Evolutionary conservation across 2,113 vertebrate species (phyloP).

Genomic region (Grammomys dolichurus): DNA sequence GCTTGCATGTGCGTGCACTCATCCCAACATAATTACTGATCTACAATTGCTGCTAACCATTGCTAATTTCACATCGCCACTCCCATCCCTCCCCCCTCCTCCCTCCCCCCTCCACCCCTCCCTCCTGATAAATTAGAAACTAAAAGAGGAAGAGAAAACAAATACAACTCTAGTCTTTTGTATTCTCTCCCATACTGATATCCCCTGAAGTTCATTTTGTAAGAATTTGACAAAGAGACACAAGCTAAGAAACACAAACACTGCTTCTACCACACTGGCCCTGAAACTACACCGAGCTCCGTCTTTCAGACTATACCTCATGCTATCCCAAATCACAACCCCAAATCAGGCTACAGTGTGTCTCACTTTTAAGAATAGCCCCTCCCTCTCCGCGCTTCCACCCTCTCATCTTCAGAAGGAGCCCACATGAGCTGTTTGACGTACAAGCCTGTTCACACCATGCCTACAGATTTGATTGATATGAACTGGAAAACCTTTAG

Average conservation of each 20-base stretch:
- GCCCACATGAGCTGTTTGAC: not conserved
- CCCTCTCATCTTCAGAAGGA: not conserved
- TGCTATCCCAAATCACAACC: too few species aligned
- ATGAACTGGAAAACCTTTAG: not conserved
- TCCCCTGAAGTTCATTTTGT: not conserved
- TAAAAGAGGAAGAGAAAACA: not conserved
- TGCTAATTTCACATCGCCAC: not conserved
- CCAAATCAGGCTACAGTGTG: not conserved
- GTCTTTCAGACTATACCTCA: not conserved
- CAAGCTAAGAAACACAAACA: constrained; percentile 38
- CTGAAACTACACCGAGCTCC: not conserved
- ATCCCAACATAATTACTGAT: not conserved
- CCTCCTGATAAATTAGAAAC: not conserved
- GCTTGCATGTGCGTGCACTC: not conserved
- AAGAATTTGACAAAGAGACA: constrained; percentile 36
- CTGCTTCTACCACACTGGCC: not conserved
- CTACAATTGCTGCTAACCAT: not conserved
- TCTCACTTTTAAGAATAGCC: not conserved
- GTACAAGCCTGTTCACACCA: not conserved
- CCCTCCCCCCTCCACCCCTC: not conserved
- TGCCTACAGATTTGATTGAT: not conserved
- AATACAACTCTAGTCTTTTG: constrained; percentile 18
- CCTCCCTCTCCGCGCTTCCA: too few species aligned
- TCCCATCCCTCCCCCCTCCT: too few species aligned
- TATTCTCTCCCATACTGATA: not conserved